Base-by-base conservation (phyloP, 2,113 vertebrate genomes). In the Neopipo cinnamomea region DNA sequence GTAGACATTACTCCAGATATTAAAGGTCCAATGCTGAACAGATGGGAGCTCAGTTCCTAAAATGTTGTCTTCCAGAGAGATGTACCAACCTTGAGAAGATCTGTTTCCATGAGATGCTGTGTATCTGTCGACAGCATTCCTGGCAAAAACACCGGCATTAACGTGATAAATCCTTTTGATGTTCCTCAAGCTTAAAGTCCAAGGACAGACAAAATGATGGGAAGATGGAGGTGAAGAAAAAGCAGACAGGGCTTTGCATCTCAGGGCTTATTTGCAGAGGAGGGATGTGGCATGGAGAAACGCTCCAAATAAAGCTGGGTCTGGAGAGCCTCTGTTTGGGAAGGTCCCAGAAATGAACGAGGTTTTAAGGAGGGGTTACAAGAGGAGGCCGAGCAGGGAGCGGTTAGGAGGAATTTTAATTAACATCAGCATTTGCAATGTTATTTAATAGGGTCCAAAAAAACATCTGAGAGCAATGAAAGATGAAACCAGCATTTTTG, bases 381-480 rank as follows among this genome's bases (percentile, higher is more conserved):
- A 68, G 88, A 68, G 0, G 10, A 93, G 78, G 82, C 88, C 27
- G 65, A 93, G 61, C 55, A 55, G 81, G 92, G 88, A 96, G 95
- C 3, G 78, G 88, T 81, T 96, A 53, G 56, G 80, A 95, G 73
- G 91, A 95, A 95, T 95, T 91, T 96, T 95, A 95, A 97, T 96
- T 95, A 93, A 88, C 88, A 70, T 79, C 94, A 95, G 85, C 21
- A 0, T 92, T 93, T 27, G 39, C 77, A n/a, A 3, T 49, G 72
- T 68, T 91, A 28, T 67, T 91, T 89, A 95, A 68, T 94, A 56
- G 89, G 44, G 84, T 68, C 95, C 61, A 84, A 95, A 91, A 89
- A 85, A 89, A 11, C 39, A 67, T 92, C 77, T 92, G 93, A 95
- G 89, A 81, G 66, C 44, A 84, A 47, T 53, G 77, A 91, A 87